Evolutionary conservation across 2,113 vertebrate genomes (phyloP).

Genomic region (Tyrannus savana): DNA sequence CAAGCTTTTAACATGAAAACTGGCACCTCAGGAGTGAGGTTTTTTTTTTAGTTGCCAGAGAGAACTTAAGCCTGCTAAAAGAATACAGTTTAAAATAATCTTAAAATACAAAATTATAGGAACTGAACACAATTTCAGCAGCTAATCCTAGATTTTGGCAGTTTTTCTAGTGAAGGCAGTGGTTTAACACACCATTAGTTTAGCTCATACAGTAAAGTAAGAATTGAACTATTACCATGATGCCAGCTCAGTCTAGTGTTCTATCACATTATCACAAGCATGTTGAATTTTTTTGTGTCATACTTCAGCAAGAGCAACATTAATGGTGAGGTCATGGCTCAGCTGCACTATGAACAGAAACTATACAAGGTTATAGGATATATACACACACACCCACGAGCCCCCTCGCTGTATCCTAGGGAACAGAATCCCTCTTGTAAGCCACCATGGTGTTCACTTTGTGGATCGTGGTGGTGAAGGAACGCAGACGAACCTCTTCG

Average conservation of each 20-base stretch:
- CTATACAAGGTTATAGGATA: background rate
- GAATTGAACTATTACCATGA: background rate
- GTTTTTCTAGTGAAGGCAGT: background rate
- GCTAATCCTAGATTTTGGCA: background rate
- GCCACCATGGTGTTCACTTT: slow-evolving; percentile 93
- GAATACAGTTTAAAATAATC: background rate
- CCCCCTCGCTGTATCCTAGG: background rate
- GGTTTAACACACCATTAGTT: background rate
- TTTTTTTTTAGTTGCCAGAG: background rate
- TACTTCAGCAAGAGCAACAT: background rate
- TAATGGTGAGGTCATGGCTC: background rate
- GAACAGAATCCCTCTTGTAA: slow-evolving; percentile 83
- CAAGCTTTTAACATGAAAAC: background rate
- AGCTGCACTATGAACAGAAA: background rate
- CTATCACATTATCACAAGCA: background rate
- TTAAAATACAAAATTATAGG: background rate
- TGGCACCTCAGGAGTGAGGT: fast-evolving
- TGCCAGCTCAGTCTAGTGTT: background rate
- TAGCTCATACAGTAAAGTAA: background rate
- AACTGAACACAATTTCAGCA: background rate
- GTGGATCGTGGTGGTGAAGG: slow-evolving; percentile 95
- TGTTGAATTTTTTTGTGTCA: background rate
- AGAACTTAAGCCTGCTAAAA: background rate
- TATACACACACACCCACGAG: background rate
- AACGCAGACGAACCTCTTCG: slow-evolving; percentile 91